Base-by-base conservation (phyloP, 2,797 vertebrate species). In the Phyllotis vaccarum region DNA sequence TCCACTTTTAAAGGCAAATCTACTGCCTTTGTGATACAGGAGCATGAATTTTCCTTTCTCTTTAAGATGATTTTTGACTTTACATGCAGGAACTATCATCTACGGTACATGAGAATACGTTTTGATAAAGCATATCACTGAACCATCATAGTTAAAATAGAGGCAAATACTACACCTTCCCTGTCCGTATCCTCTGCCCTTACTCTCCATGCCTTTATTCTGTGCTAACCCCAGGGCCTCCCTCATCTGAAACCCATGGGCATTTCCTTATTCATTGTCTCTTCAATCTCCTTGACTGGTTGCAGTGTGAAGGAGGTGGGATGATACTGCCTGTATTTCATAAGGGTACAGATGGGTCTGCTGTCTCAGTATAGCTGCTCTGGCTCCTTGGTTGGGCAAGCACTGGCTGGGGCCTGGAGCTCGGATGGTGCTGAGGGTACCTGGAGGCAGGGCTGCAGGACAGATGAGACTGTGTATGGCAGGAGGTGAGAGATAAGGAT, bases 171-270 rank as follows among this genome's bases (percentile, higher is more conserved):
- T n/a, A 27, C 17, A 0, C 43, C 31, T 43, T 29, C 75, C 43
- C 1, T 0, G 52, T 21, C 37, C 27, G 58, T 19, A 11, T 22
- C 34, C 68, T 31, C 37, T 31, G 37, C 16, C n/a, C 34, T n/a
- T 37, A 3, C 40, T 54, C 46, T 74, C 29, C 11, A 2, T 0
- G 10, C 7, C 43, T 54, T 5, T 3, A 0, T 6, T n/a, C 54
- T 87, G 52, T 70, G 7, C 5, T 21, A 12, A 40, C 1, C 22
- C 6, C 1, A 6, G 86, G 0, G 31, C 29, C 31, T 11, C 9
- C 1, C 1, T 37, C n/a, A 9, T 16, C 2, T 12, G 0, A 1
- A 13, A 62, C 37, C 46, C 17, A 5, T 16, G 17, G 1, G 0
- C 17, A n/a, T 10, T 31, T 76, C 43, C 37, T 83, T 27, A 17